Evolutionary conservation across 2,797 vertebrate species (phyloP).

Genomic region (Ctenopoma kingsleyae): DNA sequence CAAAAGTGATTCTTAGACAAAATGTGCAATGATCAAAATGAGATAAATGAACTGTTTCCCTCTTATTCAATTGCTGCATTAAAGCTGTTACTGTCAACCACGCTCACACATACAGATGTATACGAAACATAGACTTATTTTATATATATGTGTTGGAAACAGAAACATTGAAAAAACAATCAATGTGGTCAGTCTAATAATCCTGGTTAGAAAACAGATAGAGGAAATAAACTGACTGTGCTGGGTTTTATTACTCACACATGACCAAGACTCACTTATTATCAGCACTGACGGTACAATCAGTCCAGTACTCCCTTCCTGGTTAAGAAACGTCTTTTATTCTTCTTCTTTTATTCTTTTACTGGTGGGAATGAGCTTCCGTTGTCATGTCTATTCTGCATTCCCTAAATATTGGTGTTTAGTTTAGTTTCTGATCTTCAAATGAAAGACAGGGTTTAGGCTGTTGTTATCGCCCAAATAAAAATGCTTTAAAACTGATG

Average conservation of each 20-base stretch:
- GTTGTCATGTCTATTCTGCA: no score
- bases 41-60: conserved; percentile 34
- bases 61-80: not conserved
- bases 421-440: no score
- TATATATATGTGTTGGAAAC: conserved; percentile 46
- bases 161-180: conserved; percentile 48
- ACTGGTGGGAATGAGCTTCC: no score
- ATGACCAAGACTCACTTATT: conserved; percentile 62
- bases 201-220: conserved; percentile 51
- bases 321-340: conserved; percentile 4
- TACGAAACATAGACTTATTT: not conserved
- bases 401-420: no score
- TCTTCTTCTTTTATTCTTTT: no score
- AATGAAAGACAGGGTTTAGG: no score
- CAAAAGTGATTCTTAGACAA: conserved; percentile 27
- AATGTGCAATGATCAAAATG: conserved; percentile 14
- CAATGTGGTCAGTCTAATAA: conserved; percentile 51
- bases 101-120: conserved; percentile 12
- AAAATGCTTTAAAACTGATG: no score
- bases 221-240: conserved; percentile 66
- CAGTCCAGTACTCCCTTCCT: conserved; percentile 7
- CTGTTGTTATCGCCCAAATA: no score
- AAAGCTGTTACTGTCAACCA: conserved; percentile 26
- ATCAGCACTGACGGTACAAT: conserved; percentile 38
- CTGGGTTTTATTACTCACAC: conserved; percentile 68